Conservation (phyloP, 2,113 vertebrate genomes). For the Microtus oregoni region DNA sequence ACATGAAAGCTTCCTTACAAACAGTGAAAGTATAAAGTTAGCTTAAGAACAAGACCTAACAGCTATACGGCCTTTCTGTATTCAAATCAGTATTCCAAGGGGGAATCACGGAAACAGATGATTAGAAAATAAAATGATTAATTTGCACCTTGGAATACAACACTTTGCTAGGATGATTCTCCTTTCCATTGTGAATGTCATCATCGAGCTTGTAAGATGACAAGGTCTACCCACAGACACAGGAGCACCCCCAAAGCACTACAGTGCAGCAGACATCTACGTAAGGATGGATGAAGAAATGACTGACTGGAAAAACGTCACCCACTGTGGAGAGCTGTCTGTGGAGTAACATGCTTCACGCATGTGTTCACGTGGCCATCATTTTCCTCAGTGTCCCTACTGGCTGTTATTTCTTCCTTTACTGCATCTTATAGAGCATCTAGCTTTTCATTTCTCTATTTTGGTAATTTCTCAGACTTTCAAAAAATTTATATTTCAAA, state of each 20-base stretch:
- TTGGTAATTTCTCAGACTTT: conserved; percentile 61
- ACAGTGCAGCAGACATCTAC: background rate
- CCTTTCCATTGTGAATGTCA: background rate
- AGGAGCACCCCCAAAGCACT: background rate
- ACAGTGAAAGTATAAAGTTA: conserved; percentile 13
- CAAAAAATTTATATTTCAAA: conserved; percentile 25
- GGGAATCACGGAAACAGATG: background rate
- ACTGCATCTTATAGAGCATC: background rate
- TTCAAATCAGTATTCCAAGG: conserved; percentile 42
- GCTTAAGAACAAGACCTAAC: conserved; percentile 52
- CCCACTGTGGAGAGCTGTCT: background rate
- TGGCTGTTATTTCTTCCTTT: conserved; percentile 5
- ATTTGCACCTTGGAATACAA: background rate
- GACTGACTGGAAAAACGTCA: conserved; percentile 1
- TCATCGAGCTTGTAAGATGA: conserved; percentile 19
- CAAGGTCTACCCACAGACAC: background rate
- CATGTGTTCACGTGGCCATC: background rate
- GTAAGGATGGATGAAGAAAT: background rate
- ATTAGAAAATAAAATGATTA: conserved; percentile 21
- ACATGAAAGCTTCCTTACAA: background rate
- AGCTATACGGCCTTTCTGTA: conserved; percentile 1
- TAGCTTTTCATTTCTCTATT: conserved; percentile 54
- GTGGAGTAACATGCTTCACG: background rate
- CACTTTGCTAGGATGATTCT: background rate
- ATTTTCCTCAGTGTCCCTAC: background rate